phyloP scores from a whole-genome alignment of 2,113 vertebrate species.

The Poeciliopsis retropinna region DNA sequence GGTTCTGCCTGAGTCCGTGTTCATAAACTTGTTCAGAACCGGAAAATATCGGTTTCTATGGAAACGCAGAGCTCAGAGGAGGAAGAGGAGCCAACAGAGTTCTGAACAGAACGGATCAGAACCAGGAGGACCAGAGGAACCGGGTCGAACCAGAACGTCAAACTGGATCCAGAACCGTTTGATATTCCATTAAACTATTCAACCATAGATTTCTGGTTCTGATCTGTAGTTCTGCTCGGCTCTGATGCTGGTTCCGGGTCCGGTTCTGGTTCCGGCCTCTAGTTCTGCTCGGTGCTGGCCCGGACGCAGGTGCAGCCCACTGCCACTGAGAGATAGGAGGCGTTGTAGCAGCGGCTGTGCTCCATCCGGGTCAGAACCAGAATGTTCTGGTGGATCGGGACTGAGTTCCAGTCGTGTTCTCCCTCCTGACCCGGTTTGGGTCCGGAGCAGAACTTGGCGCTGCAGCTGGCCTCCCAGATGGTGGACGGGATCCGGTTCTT shows the following conservation, averaged over 20 bases:
- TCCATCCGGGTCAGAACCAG: constrained; percentile 58
- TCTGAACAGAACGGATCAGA: too few relatives aligned
- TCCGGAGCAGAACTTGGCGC: constrained; percentile 37
- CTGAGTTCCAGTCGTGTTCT: constrained; percentile 44
- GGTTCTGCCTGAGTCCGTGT: neutral
- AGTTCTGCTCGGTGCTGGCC: constrained; percentile 3
- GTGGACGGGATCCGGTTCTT: constrained; percentile 63
- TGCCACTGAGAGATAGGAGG: constrained; percentile 35
- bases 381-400: constrained; percentile 68
- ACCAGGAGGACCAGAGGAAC: too few relatives aligned
- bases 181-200: neutral
- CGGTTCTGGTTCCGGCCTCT: neutral
- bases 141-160: neutral
- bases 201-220: neutral
- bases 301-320: constrained; percentile 76
- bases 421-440: neutral
- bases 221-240: too few relatives aligned
- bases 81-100: too few relatives aligned
- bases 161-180: neutral
- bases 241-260: neutral
- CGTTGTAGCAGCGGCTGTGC: constrained; percentile 43
- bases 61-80: too few relatives aligned
- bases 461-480: constrained; percentile 75
- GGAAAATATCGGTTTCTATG: neutral
- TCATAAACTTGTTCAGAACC: neutral